Evolutionary conservation across 2,888 invertebrate genomes (phyloP).

Genomic region (Amphipoea oculea): DNA sequence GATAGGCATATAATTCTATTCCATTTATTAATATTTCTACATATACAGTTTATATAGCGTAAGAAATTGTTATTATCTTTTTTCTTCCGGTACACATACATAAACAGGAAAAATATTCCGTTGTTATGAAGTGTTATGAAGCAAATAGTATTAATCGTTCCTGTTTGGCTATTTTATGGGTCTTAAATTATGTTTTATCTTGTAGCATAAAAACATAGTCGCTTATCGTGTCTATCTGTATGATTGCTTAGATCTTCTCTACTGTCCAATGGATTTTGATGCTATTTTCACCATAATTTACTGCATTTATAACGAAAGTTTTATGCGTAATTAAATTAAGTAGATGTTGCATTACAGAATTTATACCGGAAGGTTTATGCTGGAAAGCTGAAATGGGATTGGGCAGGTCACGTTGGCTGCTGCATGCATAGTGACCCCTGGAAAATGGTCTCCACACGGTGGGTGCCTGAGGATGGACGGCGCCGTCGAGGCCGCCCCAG

Average conservation of each 20-base stretch:
- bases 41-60: too few relatives aligned
- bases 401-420: too few relatives aligned
- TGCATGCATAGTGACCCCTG: too few relatives aligned
- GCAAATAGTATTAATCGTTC: background rate
- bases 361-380: too few relatives aligned
- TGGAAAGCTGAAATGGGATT: too few relatives aligned
- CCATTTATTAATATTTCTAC: background rate
- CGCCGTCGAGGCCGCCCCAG: too few relatives aligned
- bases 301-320: background rate
- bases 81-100: background rate
- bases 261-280: background rate
- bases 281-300: background rate
- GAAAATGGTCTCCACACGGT: too few relatives aligned
- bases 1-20: constrained; percentile 15
- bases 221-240: background rate
- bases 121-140: background rate
- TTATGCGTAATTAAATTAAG: background rate
- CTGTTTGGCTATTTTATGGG: background rate
- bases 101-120: background rate
- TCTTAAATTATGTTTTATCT: background rate
- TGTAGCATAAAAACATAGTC: background rate
- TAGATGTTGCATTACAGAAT: too few relatives aligned
- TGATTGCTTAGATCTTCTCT: background rate
- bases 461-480: too few relatives aligned
- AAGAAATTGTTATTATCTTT: background rate